phyloP scores from a whole-genome alignment of 2,888 invertebrate species.

The Mimas tiliae region DNA sequence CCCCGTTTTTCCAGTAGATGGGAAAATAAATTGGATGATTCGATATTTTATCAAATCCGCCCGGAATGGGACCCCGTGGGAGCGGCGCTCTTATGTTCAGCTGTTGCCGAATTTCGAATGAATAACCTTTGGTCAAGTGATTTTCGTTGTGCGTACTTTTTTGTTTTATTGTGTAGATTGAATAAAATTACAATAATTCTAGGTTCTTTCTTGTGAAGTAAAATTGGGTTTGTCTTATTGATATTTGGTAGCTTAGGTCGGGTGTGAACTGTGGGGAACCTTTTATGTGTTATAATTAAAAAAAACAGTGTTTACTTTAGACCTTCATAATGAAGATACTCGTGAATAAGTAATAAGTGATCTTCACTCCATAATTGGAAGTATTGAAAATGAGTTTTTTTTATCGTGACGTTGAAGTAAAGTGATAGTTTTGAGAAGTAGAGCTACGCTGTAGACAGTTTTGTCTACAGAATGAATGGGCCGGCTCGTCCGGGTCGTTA shows the following conservation, averaged over 20 bases:
- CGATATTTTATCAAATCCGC: slow-evolving; percentile 55
- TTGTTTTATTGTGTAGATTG: not conserved
- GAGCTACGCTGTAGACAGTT: too few relatives aligned
- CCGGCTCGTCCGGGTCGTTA: too few relatives aligned
- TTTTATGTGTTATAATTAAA: too few relatives aligned
- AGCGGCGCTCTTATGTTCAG: slow-evolving; percentile 17
- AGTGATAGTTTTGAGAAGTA: too few relatives aligned
- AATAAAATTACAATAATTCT: slow-evolving; percentile 11
- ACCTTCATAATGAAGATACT: too few relatives aligned
- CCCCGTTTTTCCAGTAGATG: slow-evolving; percentile 44
- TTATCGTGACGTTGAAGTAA: too few relatives aligned
- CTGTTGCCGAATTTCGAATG: slow-evolving; percentile 14
- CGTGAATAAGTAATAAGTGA: too few relatives aligned
- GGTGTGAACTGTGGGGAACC: too few relatives aligned
- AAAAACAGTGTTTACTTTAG: too few relatives aligned
- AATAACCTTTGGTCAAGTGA: slow-evolving; percentile 20
- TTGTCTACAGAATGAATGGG: too few relatives aligned
- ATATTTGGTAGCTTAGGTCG: not conserved
- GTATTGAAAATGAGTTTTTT: too few relatives aligned
- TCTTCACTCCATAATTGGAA: too few relatives aligned
- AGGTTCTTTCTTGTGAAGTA: not conserved
- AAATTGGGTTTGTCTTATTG: not conserved
- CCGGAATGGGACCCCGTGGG: slow-evolving; percentile 26
- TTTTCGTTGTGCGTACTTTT: not conserved
- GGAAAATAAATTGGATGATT: slow-evolving; percentile 53